A percentile compares a stretch with the other conserved stretches of the same genome.
Evolutionary conservation across 2,113 vertebrate genomes (phyloP).

Genomic region (Plecturocebus donacophilus): DNA sequence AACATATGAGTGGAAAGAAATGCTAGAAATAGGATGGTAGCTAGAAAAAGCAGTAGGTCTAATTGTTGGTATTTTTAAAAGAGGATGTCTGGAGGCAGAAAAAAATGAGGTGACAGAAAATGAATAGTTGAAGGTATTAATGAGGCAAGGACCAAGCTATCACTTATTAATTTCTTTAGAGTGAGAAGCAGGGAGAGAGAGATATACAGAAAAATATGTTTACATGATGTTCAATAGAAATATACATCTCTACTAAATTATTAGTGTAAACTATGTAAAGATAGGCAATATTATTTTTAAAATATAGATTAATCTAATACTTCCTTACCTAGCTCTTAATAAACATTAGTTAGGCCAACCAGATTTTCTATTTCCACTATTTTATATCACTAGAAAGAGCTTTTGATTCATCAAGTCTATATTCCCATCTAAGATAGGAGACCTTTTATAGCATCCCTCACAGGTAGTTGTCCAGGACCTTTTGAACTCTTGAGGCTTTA

Average conservation of each 20-base stretch:
- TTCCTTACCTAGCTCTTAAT: not conserved
- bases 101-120: not conserved
- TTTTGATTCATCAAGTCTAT: not conserved
- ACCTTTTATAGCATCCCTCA: not conserved
- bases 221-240: not conserved
- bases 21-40: not conserved
- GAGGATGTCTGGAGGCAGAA: not conserved
- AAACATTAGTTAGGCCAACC: not conserved
- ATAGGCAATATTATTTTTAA: not conserved
- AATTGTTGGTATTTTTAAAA: conserved; percentile 5
- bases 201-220: not conserved
- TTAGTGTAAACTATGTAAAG: not conserved
- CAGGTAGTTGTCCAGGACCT: not conserved
- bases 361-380: conserved; percentile 5
- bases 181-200: not conserved
- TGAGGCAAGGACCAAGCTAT: not conserved
- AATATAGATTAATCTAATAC: not conserved
- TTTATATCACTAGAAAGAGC: not conserved
- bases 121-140: not conserved
- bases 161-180: not conserved
- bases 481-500: not conserved
- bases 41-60: not conserved
- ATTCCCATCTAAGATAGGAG: not conserved
- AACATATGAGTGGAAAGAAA: conserved; percentile 1
- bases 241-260: not conserved